These are phyloP conservation scores for Spodoptera picta DNA, from an alignment of 2,888 invertebrate genomes.

Conservation along the genomic window DNA sequence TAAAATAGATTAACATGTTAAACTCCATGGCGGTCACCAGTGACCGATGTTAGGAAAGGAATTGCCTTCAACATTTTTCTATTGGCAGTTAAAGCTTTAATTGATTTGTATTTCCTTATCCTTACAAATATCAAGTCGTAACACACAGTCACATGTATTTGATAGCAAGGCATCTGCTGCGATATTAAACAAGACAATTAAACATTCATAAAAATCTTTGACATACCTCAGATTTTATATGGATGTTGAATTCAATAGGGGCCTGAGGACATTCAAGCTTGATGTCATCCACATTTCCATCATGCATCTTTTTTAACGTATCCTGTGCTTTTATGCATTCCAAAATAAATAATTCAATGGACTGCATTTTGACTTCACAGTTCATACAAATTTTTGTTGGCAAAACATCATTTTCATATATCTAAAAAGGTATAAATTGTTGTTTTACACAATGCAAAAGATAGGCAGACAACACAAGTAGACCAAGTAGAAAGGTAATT, in stretches of 20 bases:
- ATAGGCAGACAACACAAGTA: neutral
- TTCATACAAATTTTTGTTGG: constrained; percentile 81
- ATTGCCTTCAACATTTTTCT: no score
- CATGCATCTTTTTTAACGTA: constrained; percentile 68
- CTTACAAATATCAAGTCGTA: no score
- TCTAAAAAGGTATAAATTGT: constrained; percentile 63
- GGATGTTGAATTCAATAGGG: constrained; percentile 49
- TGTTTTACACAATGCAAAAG: neutral
- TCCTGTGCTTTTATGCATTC: constrained; percentile 83
- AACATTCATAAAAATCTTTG: neutral
- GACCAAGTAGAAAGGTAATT: neutral
- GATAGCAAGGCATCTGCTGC: no score
- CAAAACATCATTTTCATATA: constrained; percentile 76
- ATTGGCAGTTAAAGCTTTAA: no score
- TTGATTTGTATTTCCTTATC: no score
- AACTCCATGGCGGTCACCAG: no score
- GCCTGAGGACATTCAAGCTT: constrained; percentile 64
- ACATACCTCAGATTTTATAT: constrained; percentile 78
- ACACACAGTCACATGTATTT: no score
- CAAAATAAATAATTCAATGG: constrained; percentile 80
- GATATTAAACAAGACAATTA: no score
- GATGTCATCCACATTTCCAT: constrained; percentile 59
- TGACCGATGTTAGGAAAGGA: no score
- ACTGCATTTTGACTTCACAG: constrained; percentile 84
- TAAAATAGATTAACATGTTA: no score